Conservation (phyloP, 1,140 invertebrate genomes). For the Pomacea maculata region DNA sequence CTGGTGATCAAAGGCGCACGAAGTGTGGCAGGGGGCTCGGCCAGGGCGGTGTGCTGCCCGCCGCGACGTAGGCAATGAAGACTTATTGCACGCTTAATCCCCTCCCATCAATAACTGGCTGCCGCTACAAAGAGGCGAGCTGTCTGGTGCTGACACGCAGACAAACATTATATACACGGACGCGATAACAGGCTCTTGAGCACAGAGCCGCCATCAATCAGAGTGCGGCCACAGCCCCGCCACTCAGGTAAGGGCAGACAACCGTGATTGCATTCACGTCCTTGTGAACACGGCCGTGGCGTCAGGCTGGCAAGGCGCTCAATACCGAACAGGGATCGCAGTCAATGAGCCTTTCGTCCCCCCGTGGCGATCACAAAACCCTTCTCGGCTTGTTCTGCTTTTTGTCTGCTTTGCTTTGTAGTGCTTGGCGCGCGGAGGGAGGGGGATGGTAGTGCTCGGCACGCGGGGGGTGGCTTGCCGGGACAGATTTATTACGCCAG, state of each 20-base stretch:
- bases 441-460: too few species aligned
- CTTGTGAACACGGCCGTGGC: not conserved
- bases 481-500: slow-evolving; percentile 26
- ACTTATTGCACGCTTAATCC: slow-evolving; percentile 17
- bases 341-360: slow-evolving; percentile 23
- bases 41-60: too few species aligned
- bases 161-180: slow-evolving; percentile 22
- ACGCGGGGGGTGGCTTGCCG: not conserved
- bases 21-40: too few species aligned
- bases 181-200: slow-evolving; percentile 8
- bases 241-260: not conserved
- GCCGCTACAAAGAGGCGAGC: not conserved
- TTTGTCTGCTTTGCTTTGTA: slow-evolving; percentile 1
- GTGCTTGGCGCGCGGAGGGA: not conserved
- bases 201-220: slow-evolving; percentile 4
- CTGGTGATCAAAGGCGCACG: too few species aligned
- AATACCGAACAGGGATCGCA: slow-evolving; percentile 16
- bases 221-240: too few species aligned
- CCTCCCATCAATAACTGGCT: slow-evolving; percentile 15
- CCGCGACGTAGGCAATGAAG: slow-evolving; percentile 1
- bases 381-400: not conserved
- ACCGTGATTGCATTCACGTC: not conserved
- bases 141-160: slow-evolving; percentile 12
- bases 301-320: slow-evolving; percentile 13
- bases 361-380: not conserved